Evolutionary conservation across 2,113 vertebrate species (phyloP), one percentile per base, ranked within the genome.

Genomic region (Ceyx melanurus): DNA sequence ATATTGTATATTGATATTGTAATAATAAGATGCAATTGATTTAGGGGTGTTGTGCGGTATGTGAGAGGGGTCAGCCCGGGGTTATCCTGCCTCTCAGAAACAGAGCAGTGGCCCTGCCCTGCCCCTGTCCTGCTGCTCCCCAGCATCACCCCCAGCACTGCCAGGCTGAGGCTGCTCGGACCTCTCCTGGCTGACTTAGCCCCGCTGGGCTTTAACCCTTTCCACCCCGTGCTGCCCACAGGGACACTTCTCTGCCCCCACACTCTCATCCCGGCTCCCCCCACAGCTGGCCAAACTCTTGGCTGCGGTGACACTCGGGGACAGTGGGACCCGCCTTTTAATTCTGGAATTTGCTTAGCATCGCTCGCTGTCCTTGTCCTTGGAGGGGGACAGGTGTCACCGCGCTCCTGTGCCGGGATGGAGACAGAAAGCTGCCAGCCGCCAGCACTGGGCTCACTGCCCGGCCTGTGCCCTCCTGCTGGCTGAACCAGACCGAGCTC

Each of bases 21-120:
- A 97, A 96, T 98, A 98, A 98, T 98, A 98, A 97, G 96, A 96
- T 97, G 95, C 96, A 97, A 98, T 98, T 97, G 98, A 95, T 95
- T 92, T 91, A 91, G 88, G 92, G 92, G 90, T 91, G 66, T 65
- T 83, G 88, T 79, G 88, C 3, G n/a, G 78, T 76, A 73, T 88
- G 81, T 31, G 87, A 43, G 75, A 82, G 88, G 93, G 85, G 95
- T 97, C 93, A 97, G 95, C 68, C 74, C 19, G 83, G 95, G 96
- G 96, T 97, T 95, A 97, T 45, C 67, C 70, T 78, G 77, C 77
- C 72, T 90, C 82, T 81, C 80, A 85, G 79, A 61, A 51, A 64
- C 9, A 5, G 40, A 65, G 66, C 14, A 11, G 73, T 5, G 20
- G 65, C 87, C 62, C 80, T 70, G 81, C 75, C 61, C 84, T 31